Percentiles rank a stretch among this genome's conserved stretches.
Conservation (phyloP, 2,888 invertebrate genomes). For the Perdita meconis region DNA sequence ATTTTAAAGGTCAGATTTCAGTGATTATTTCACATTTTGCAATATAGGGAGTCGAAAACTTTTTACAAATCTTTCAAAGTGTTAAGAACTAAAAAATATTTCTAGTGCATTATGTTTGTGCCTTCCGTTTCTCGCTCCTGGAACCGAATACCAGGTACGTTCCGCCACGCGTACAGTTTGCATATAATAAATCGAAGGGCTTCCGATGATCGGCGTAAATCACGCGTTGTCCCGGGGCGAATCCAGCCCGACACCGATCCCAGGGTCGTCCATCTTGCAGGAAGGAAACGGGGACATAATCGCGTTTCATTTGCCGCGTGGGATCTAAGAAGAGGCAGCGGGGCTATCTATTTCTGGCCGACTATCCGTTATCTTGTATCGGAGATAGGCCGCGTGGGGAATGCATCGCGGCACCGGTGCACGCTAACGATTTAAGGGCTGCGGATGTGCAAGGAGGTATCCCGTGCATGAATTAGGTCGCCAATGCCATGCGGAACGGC, state of each 20-base stretch:
- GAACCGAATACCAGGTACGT: not conserved
- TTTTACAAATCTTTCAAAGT: no score
- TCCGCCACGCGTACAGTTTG: not conserved
- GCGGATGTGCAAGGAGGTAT: conserved; percentile 61
- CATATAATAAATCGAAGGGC: not conserved
- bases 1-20: no score
- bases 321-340: conserved; percentile 53
- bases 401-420: conserved; percentile 53
- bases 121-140: not conserved
- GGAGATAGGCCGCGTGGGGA: conserved; percentile 59
- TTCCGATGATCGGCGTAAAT: conserved; percentile 24
- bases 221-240: conserved; percentile 31
- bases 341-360: conserved; percentile 58
- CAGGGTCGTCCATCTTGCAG: conserved; percentile 31
- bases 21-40: no score
- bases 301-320: conserved; percentile 59
- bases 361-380: conserved; percentile 66
- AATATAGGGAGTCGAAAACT: no score
- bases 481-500: conserved; percentile 56
- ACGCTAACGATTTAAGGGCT: conserved; percentile 65
- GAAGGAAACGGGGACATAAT: conserved; percentile 52
- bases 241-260: conserved; percentile 13
- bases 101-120: no score
- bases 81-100: no score
- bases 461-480: conserved; percentile 65